phyloP scores from a whole-genome alignment of 2,797 vertebrate genomes.

The Sebastes minor region DNA sequence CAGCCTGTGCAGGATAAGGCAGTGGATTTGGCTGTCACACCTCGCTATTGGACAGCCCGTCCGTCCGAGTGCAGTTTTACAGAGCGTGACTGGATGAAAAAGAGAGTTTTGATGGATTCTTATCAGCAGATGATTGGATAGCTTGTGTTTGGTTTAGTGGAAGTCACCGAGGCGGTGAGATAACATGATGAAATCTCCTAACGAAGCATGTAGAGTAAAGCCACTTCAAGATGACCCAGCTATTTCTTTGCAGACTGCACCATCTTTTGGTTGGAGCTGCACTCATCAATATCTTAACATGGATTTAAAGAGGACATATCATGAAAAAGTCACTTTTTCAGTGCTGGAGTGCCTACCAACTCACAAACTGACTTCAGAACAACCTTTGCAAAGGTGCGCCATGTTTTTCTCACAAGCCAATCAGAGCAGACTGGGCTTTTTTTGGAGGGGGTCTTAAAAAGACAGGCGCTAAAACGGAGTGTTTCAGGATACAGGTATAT shows the following conservation, averaged over 20 bases:
- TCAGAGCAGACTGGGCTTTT: too few species aligned
- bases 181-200: not conserved
- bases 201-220: not conserved
- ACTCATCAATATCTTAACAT: not conserved
- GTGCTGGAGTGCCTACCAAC: too few species aligned
- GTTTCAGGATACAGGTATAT: too few species aligned
- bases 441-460: too few species aligned
- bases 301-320: not conserved
- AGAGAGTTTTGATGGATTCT: not conserved
- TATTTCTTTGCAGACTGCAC: not conserved
- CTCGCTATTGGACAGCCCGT: conserved; percentile 1
- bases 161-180: not conserved
- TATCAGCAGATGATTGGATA: conserved; percentile 6
- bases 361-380: too few species aligned
- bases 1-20: conserved; percentile 37
- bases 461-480: too few species aligned
- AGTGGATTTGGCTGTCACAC: conserved; percentile 37
- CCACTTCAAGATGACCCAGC: not conserved
- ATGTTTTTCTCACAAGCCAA: too few species aligned
- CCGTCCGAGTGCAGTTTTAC: conserved; percentile 24
- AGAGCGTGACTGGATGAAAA: not conserved
- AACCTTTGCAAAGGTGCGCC: too few species aligned
- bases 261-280: not conserved
- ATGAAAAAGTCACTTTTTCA: too few species aligned
- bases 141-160: conserved; percentile 2